Evolutionary conservation across 2,888 invertebrate genomes (phyloP), one percentile per base, ranked within the genome.

Genomic region (Aphodius sticticus): DNA sequence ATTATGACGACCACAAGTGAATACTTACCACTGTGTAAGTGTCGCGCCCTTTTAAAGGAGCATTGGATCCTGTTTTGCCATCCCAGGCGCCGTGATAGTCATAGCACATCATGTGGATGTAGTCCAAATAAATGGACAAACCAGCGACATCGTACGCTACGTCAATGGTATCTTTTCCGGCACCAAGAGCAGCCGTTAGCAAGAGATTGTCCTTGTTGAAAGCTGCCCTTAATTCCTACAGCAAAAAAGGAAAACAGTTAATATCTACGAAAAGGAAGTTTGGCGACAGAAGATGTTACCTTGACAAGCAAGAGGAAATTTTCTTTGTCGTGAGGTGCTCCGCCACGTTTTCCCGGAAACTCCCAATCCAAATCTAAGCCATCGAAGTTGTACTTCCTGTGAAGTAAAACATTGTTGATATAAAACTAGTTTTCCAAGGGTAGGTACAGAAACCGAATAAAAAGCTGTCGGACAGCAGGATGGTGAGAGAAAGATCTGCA

Each of bases 41-140:
- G 84, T 93, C 93, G 0, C 89, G 86, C 0, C 93, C 91, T 36
- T 89, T 90, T 7, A 97, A 86, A 0, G 97, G 97, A 0, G 96
- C 94, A 86, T 97, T 96, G 9, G 95, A 93, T 0, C 95, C 95
- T 0, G 95, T 93, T 79, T 90, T 90, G 0, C 90, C 90, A 84
- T 96, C 95, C 96, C 96, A 96, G 6, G 94, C 92, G 0, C 96
- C 96, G 84, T 96, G 96, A 87, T 96, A 97, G 88, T 97, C 97
- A 87, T 97, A 97, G 81, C 95, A 95, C 96, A 96, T 97, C 87
- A 96, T 92, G 84, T 96, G 96, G 69, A 96, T 91, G 79, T 92
- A 93, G 87, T 95, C 94, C 70, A 95, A 87, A 86, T 94, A 93
- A 0, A 92, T 88, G 15, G 93, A 92, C 14, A 97, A 90, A 82